Conservation (phyloP, 2,888 invertebrate genomes). For the Watsonalla binaria region DNA sequence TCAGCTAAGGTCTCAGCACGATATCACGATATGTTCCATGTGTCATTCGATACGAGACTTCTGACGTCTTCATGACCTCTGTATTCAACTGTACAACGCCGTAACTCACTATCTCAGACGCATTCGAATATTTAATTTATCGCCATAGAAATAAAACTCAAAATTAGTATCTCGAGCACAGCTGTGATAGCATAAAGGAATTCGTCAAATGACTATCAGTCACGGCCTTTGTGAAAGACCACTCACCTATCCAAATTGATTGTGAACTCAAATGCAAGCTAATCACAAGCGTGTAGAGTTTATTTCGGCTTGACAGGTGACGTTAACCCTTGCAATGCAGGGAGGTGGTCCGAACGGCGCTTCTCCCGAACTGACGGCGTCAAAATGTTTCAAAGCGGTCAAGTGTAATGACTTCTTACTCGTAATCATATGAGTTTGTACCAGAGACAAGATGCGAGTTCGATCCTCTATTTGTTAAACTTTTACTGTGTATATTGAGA, state of each 20-base stretch:
- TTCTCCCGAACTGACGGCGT: slow-evolving; percentile 58
- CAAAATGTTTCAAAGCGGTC: slow-evolving; percentile 63
- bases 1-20: slow-evolving; percentile 42
- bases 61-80: slow-evolving; percentile 68
- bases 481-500: neutral
- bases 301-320: slow-evolving; percentile 17
- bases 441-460: slow-evolving; percentile 61
- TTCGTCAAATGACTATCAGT: slow-evolving; percentile 67
- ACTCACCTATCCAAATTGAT: slow-evolving; percentile 20
- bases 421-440: slow-evolving; percentile 53
- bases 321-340: slow-evolving; percentile 32
- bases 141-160: neutral
- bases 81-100: slow-evolving; percentile 23
- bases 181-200: slow-evolving; percentile 49
- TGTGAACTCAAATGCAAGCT: slow-evolving; percentile 13
- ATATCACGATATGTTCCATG: slow-evolving; percentile 61
- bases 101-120: slow-evolving; percentile 9
- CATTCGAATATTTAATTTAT: slow-evolving; percentile 24
- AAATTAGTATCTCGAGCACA: neutral
- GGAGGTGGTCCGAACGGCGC: slow-evolving; percentile 55
- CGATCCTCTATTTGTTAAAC: neutral
- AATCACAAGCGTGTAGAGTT: slow-evolving; percentile 14
- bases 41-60: slow-evolving; percentile 65
- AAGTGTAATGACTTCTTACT: slow-evolving; percentile 70
- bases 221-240: slow-evolving; percentile 47